Conservation (phyloP, 2,113 vertebrate genomes). For the Panurus biarmicus region DNA sequence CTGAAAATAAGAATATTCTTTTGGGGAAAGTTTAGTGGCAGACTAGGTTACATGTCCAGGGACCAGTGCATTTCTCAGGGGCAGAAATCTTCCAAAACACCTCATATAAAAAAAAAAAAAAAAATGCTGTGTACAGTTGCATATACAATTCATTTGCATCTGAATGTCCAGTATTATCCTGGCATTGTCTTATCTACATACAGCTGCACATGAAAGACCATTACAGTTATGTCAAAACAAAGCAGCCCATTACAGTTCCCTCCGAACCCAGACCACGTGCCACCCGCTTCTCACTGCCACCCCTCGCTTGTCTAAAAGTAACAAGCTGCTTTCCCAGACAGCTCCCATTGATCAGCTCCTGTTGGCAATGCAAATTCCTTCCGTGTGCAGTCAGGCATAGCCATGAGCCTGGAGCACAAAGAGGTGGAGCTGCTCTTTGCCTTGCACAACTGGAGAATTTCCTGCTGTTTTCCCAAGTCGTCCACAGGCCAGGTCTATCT, state of each 20-base stretch:
- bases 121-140: not conserved
- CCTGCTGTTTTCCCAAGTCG: slow-evolving; percentile 55
- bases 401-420: slow-evolving; percentile 49
- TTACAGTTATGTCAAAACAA: slow-evolving; percentile 61
- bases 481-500: slow-evolving; percentile 45
- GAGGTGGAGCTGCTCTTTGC: slow-evolving; percentile 49
- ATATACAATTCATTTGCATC: slow-evolving; percentile 48
- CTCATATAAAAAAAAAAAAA: not conserved
- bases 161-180: slow-evolving; percentile 50
- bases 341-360: slow-evolving; percentile 53
- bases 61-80: not conserved
- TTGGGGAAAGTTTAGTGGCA: not conserved
- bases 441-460: slow-evolving; percentile 56
- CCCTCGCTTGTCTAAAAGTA: slow-evolving; percentile 42
- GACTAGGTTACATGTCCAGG: not conserved
- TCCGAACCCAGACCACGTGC: slow-evolving; percentile 14
- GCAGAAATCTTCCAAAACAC: not conserved
- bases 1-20: not conserved
- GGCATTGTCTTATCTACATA: slow-evolving; percentile 65
- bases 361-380: slow-evolving; percentile 58
- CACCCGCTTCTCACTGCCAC: slow-evolving; percentile 9
- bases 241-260: slow-evolving; percentile 44
- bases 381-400: slow-evolving; percentile 59
- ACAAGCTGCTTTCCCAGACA: slow-evolving; percentile 42
- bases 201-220: slow-evolving; percentile 60